Conservation (phyloP, 2,888 invertebrate species). For the Lypha dubia region DNA sequence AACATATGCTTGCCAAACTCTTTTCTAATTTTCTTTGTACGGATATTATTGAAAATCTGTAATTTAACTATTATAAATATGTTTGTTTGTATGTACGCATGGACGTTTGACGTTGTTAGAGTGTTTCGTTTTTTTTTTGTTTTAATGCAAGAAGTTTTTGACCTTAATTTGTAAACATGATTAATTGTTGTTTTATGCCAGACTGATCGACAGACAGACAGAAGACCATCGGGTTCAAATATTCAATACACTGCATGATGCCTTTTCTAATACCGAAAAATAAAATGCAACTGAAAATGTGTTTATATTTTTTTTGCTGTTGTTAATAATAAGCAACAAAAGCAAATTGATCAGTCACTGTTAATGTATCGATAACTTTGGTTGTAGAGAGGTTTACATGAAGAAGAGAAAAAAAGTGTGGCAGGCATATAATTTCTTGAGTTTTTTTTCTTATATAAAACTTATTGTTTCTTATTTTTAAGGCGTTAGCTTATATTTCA, state of each 20-base stretch:
- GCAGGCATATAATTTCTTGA: neutral
- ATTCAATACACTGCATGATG: slow-evolving; percentile 44
- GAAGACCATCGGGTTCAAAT: neutral
- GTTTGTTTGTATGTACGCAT: neutral
- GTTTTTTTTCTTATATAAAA: slow-evolving; percentile 9
- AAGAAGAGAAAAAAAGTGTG: slow-evolving; percentile 24
- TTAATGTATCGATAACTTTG: slow-evolving; percentile 14
- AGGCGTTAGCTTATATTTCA: slow-evolving; percentile 33
- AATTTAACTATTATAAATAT: slow-evolving; percentile 34
- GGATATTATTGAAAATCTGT: slow-evolving; percentile 23
- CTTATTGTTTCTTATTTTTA: too few relatives aligned
- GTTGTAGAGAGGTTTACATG: neutral
- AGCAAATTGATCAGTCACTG: slow-evolving; percentile 44
- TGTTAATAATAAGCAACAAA: slow-evolving; percentile 17
- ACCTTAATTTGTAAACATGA: slow-evolving; percentile 73
- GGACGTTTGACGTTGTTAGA: neutral
- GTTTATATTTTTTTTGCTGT: neutral
- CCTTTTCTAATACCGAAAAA: slow-evolving; percentile 29
- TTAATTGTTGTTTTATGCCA: slow-evolving; percentile 70
- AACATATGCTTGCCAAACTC: slow-evolving; percentile 58
- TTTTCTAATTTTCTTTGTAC: slow-evolving; percentile 28
- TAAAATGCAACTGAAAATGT: slow-evolving; percentile 47
- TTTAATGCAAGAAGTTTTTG: slow-evolving; percentile 28
- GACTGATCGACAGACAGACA: slow-evolving; percentile 16
- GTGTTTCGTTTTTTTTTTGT: slow-evolving; percentile 3